A percentile compares a stretch with the other conserved stretches of the same genome.
phyloP scores from a whole-genome alignment of 2,888 invertebrate genomes.

The Cybosia mesomella region DNA sequence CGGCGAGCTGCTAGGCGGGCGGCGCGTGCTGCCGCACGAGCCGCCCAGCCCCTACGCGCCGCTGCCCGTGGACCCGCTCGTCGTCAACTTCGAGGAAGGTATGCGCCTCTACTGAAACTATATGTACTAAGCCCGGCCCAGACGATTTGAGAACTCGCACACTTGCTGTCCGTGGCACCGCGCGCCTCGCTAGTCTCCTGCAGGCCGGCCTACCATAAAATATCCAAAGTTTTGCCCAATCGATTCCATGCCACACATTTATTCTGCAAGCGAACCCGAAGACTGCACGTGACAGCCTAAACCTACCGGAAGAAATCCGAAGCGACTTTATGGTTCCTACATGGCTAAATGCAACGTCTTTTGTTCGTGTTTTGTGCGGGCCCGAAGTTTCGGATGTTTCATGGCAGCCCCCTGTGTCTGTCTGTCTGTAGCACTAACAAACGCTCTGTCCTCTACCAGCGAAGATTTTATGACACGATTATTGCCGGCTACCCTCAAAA shows the following conservation, averaged over 20 bases:
- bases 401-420: neutral
- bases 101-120: slow-evolving; percentile 91
- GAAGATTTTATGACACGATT: no score
- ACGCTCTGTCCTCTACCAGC: neutral
- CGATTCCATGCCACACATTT: no score
- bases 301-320: no score
- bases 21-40: slow-evolving; percentile 70
- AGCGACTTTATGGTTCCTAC: no score
- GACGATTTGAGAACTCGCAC: slow-evolving; percentile 60
- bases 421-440: neutral
- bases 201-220: no score
- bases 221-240: no score
- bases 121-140: slow-evolving; percentile 71
- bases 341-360: no score
- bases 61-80: slow-evolving; percentile 89
- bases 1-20: slow-evolving; percentile 72
- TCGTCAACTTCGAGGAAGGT: slow-evolving; percentile 94
- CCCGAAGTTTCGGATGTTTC: no score
- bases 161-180: slow-evolving; percentile 22
- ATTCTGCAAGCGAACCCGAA: no score
- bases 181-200: neutral
- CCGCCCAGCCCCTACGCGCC: slow-evolving; percentile 73
- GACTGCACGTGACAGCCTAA: no score
- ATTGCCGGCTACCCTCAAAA: neutral
- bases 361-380: no score